Evolutionary conservation across 1,140 invertebrate species (phyloP).

Genomic region (Phymorhynchus buccinoides): DNA sequence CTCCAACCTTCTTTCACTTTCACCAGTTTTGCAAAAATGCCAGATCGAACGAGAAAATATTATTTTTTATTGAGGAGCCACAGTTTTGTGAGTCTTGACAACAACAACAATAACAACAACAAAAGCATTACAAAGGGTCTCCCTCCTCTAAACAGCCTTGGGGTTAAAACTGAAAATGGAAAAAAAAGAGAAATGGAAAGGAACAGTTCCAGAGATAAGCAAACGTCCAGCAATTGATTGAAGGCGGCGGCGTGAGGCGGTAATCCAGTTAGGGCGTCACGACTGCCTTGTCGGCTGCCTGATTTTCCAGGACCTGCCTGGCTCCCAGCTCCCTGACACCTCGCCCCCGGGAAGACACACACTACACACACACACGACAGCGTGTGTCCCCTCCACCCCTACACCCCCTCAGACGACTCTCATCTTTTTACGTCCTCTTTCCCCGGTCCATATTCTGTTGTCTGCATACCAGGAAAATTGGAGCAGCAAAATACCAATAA

Average conservation of each 20-base stretch:
- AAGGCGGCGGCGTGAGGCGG: conserved; percentile 16
- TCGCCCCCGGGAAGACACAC: background rate
- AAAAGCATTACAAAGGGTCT: background rate
- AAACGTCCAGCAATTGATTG: conserved; percentile 18
- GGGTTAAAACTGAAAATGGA: background rate
- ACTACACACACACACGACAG: background rate
- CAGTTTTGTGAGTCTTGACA: background rate
- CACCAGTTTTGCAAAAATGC: background rate
- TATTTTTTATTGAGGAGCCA: background rate
- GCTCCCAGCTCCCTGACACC: background rate
- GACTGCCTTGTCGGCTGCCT: background rate
- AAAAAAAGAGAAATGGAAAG: too few species aligned
- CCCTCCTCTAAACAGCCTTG: background rate
- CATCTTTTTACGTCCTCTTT: background rate
- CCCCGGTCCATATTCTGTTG: too few species aligned
- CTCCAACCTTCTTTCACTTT: too few species aligned
- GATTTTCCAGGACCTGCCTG: background rate
- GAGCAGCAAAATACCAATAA: too few species aligned
- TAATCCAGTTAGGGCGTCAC: conserved; percentile 26
- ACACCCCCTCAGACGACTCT: background rate
- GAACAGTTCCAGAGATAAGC: background rate
- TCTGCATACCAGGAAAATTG: too few species aligned
- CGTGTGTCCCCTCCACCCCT: background rate
- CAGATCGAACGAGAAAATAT: conserved; percentile 15
- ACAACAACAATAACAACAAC: background rate